Evolutionary conservation across 2,888 invertebrate species (phyloP).

Genomic region (Drosophila algonquin): DNA sequence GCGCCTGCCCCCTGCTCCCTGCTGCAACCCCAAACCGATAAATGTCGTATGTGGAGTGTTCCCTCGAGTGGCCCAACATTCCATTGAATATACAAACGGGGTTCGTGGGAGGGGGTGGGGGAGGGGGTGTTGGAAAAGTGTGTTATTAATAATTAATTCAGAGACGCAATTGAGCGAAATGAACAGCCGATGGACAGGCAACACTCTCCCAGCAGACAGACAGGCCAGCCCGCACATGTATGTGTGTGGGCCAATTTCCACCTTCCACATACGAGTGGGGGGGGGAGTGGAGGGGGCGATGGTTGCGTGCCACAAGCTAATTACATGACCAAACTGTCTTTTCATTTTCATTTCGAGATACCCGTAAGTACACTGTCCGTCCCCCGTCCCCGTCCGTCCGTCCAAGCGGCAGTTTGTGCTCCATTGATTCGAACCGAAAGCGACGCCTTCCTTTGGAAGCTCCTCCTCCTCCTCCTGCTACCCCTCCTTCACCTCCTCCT

Average conservation of each 20-base stretch:
- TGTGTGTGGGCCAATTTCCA: slow-evolving; percentile 15
- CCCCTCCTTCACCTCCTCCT: slow-evolving; percentile 9
- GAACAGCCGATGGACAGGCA: slow-evolving; percentile 26
- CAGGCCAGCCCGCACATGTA: not conserved
- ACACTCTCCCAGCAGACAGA: not conserved
- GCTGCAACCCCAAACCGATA: slow-evolving; percentile 28
- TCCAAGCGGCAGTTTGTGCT: slow-evolving; percentile 50
- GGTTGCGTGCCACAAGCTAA: slow-evolving; percentile 78
- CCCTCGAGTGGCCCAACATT: slow-evolving; percentile 46
- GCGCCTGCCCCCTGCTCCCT: not conserved
- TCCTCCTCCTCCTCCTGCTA: not conserved
- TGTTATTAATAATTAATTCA: slow-evolving; percentile 70
- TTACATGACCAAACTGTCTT: slow-evolving; percentile 77
- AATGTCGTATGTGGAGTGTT: slow-evolving; percentile 46
- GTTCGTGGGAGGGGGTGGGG: no score
- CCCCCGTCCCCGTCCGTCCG: not conserved
- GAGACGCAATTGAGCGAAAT: slow-evolving; percentile 55
- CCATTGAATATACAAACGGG: slow-evolving; percentile 11
- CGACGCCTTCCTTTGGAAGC: not conserved
- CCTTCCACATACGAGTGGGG: not conserved
- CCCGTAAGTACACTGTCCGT: slow-evolving; percentile 31
- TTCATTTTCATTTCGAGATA: slow-evolving; percentile 49
- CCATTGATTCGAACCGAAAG: slow-evolving; percentile 37
- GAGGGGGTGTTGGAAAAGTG: slow-evolving; percentile 26
- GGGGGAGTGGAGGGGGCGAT: not conserved